Evolutionary conservation across 2,888 invertebrate species (phyloP).

Genomic region (Cheilosia pagana): DNA sequence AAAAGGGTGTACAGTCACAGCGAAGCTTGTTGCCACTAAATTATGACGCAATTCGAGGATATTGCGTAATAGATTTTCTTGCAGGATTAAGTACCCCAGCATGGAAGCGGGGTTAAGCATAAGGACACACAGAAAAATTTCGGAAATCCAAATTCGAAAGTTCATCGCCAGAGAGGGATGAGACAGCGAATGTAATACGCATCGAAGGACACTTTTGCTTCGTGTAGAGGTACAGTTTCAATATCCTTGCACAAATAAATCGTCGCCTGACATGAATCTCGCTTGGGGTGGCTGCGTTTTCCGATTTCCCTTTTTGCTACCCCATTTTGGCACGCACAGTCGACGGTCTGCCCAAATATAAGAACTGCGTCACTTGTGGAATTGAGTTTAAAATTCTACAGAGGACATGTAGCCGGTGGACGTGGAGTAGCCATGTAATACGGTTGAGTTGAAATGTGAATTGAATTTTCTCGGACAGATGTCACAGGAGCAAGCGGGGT

Average conservation of each 20-base stretch:
- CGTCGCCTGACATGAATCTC: slow-evolving; percentile 45
- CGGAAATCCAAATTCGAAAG: slow-evolving; percentile 22
- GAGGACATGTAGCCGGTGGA: slow-evolving; percentile 56
- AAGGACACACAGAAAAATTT: slow-evolving; percentile 32
- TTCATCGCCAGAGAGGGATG: background rate
- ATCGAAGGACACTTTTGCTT: slow-evolving; percentile 42
- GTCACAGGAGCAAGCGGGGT: slow-evolving; percentile 32
- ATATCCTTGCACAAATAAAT: slow-evolving; percentile 71
- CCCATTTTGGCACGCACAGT: slow-evolving; percentile 14
- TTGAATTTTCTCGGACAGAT: slow-evolving; percentile 67
- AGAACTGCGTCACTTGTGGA: slow-evolving; percentile 65
- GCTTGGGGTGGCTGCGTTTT: slow-evolving; percentile 53
- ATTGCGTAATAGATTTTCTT: slow-evolving; percentile 71
- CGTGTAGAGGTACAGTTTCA: slow-evolving; percentile 58
- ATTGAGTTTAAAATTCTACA: slow-evolving; percentile 52
- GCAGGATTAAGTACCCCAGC: slow-evolving; percentile 44
- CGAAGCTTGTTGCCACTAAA: slow-evolving; percentile 63
- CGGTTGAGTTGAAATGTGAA: slow-evolving; percentile 58
- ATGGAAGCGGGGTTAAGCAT: slow-evolving; percentile 13
- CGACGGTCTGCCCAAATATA: slow-evolving; percentile 11
- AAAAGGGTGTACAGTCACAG: slow-evolving; percentile 47
- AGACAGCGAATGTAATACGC: slow-evolving; percentile 23
- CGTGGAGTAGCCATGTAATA: slow-evolving; percentile 34
- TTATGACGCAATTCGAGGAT: slow-evolving; percentile 71
- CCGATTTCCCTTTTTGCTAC: slow-evolving; percentile 25